Evolutionary conservation across 2,888 invertebrate genomes (phyloP).

Genomic region (Stictocephala bisonia): DNA sequence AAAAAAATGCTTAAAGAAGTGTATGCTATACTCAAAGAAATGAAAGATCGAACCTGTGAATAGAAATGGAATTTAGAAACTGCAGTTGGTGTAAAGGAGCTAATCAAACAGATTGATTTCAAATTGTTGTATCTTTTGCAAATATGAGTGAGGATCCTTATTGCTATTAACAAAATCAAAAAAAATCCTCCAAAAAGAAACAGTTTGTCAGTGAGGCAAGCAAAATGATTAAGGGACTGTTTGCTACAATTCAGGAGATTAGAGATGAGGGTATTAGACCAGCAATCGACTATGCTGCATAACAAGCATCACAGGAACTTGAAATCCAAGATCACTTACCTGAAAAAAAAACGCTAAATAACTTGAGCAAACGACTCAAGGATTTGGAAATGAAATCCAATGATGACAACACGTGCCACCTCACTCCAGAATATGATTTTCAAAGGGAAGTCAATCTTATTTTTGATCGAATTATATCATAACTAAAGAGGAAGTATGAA

Average conservation of each 20-base stretch:
- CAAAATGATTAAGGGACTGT: slow-evolving; percentile 37
- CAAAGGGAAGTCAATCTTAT: background rate
- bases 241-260: slow-evolving; percentile 41
- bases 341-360: background rate
- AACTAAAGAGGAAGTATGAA: too few relatives aligned
- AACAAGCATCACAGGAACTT: too few relatives aligned
- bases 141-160: slow-evolving; percentile 8
- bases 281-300: too few relatives aligned
- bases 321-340: background rate
- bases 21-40: background rate
- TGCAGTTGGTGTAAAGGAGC: slow-evolving; percentile 4
- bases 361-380: background rate
- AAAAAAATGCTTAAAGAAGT: slow-evolving; percentile 13
- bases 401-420: too few relatives aligned
- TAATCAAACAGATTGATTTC: slow-evolving; percentile 24
- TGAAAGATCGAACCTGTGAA: background rate
- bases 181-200: slow-evolving; percentile 20
- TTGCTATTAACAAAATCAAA: slow-evolving; percentile 29
- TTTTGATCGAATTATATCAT: background rate
- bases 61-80: slow-evolving; percentile 6
- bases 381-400: background rate
- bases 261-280: slow-evolving; percentile 14
- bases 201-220: slow-evolving; percentile 4
- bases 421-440: slow-evolving; percentile 8
- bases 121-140: slow-evolving; percentile 11